Conservation (phyloP, 2,888 invertebrate genomes). For the Luffia ferchaultella region DNA sequence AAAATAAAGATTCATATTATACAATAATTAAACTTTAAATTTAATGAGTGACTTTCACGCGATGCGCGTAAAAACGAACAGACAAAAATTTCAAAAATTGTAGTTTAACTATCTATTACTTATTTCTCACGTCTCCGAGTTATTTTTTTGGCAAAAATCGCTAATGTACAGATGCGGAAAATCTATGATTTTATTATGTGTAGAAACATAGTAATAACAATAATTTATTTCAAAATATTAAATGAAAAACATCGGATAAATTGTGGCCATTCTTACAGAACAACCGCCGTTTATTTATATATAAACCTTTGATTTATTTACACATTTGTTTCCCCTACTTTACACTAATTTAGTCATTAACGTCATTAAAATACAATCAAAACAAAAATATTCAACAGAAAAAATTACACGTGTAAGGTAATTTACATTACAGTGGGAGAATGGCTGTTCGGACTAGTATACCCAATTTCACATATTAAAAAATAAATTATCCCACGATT, state of each 20-base stretch:
- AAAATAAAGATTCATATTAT: too few relatives aligned
- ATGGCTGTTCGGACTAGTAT: conserved; percentile 48
- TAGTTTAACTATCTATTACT: too few relatives aligned
- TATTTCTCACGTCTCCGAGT: too few relatives aligned
- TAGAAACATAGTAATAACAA: too few relatives aligned
- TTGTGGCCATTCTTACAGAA: conserved; percentile 53
- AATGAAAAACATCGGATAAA: conserved; percentile 14
- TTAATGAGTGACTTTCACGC: too few relatives aligned
- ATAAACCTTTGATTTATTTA: conserved; percentile 67
- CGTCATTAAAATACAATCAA: conserved; percentile 64
- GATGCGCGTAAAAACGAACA: too few relatives aligned
- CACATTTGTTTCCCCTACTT: conserved; percentile 61
- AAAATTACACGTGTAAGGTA: conserved; percentile 33
- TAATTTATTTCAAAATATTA: not conserved
- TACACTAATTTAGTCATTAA: conserved; percentile 59
- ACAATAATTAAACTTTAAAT: too few relatives aligned
- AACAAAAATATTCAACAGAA: conserved; percentile 52
- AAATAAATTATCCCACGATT: conserved; percentile 38
- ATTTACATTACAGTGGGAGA: conserved; percentile 39
- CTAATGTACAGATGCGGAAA: too few relatives aligned
- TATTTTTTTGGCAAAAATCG: too few relatives aligned
- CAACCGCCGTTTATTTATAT: conserved; percentile 48
- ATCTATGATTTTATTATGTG: too few relatives aligned
- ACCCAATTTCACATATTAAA: conserved; percentile 38
- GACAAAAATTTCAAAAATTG: too few relatives aligned